Percentiles rank a stretch among this genome's conserved stretches.
phyloP scores from a whole-genome alignment of 1,140 invertebrate species.

The Drosophila sp. region DNA sequence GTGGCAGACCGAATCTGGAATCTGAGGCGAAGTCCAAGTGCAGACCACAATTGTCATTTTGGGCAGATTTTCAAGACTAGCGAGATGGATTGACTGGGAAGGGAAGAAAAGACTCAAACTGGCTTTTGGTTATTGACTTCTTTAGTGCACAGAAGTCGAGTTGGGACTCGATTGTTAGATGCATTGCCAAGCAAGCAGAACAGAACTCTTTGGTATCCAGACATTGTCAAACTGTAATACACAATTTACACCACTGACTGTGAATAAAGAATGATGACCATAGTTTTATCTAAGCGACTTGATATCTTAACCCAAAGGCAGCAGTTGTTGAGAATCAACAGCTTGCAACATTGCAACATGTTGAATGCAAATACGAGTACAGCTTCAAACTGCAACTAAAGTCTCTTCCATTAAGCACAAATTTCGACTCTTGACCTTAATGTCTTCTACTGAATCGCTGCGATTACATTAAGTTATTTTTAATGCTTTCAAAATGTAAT shows the following conservation, averaged over 20 bases:
- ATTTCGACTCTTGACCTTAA: slow-evolving; percentile 48
- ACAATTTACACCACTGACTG: slow-evolving; percentile 21
- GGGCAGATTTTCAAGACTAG: slow-evolving; percentile 35
- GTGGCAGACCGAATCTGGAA: slow-evolving; percentile 27
- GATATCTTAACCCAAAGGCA: slow-evolving; percentile 36
- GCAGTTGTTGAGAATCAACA: slow-evolving; percentile 9
- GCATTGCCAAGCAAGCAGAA: slow-evolving; percentile 17
- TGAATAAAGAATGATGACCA: slow-evolving; percentile 37
- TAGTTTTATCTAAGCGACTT: slow-evolving; percentile 20
- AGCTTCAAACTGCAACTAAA: slow-evolving; percentile 11
- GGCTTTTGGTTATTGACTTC: slow-evolving; percentile 25
- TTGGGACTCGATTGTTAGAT: slow-evolving; percentile 29
- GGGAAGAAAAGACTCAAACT: slow-evolving; percentile 22
- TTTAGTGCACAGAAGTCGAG: slow-evolving; percentile 27
- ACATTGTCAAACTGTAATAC: slow-evolving; percentile 43
- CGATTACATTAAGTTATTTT: slow-evolving; percentile 28
- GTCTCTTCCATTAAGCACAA: slow-evolving; percentile 30
- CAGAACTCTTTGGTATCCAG: too few relatives aligned
- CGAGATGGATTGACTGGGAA: slow-evolving; percentile 42
- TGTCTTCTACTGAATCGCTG: slow-evolving; percentile 22
- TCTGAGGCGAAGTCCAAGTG: slow-evolving; percentile 19
- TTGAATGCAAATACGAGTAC: slow-evolving; percentile 6
- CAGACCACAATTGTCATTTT: slow-evolving; percentile 37
- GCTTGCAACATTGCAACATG: slow-evolving; percentile 38
- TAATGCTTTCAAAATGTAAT: slow-evolving; percentile 5